Conservation (phyloP, 2,113 vertebrate genomes). For the Channa argus region DNA sequence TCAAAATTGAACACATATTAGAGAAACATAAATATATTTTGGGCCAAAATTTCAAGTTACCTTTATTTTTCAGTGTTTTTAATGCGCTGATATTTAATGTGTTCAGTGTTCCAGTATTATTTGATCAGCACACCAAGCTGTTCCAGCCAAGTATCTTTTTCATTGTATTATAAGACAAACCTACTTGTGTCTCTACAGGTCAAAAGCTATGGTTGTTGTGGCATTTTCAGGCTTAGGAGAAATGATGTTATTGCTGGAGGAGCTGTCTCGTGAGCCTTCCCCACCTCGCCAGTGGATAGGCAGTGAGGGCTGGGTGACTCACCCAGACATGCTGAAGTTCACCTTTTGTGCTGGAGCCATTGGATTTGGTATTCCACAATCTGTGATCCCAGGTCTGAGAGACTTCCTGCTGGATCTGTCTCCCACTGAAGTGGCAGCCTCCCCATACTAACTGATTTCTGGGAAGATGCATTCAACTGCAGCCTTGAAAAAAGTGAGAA, state of each 20-base stretch:
- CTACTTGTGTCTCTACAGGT: too few relatives aligned
- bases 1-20: too few relatives aligned
- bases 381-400: conserved; percentile 77
- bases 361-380: conserved; percentile 68
- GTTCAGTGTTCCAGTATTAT: too few relatives aligned
- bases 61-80: too few relatives aligned
- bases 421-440: conserved; percentile 43
- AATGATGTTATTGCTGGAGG: conserved; percentile 53
- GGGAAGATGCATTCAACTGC: conserved; percentile 78
- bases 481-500: conserved; percentile 59
- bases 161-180: too few relatives aligned
- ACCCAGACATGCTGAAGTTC: conserved; percentile 59
- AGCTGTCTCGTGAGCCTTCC: conserved; percentile 51
- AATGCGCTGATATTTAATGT: too few relatives aligned
- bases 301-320: conserved; percentile 77
- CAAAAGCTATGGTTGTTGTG: too few relatives aligned
- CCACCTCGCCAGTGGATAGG: conserved; percentile 80
- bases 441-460: conserved; percentile 51
- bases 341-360: conserved; percentile 64
- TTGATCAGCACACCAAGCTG: too few relatives aligned
- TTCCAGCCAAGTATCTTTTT: too few relatives aligned
- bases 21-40: too few relatives aligned
- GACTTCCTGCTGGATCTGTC: conserved; percentile 73
- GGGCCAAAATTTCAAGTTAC: too few relatives aligned
- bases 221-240: too few relatives aligned